Conservation (phyloP, 2,797 vertebrate genomes). For the Prunella strophiata region DNA sequence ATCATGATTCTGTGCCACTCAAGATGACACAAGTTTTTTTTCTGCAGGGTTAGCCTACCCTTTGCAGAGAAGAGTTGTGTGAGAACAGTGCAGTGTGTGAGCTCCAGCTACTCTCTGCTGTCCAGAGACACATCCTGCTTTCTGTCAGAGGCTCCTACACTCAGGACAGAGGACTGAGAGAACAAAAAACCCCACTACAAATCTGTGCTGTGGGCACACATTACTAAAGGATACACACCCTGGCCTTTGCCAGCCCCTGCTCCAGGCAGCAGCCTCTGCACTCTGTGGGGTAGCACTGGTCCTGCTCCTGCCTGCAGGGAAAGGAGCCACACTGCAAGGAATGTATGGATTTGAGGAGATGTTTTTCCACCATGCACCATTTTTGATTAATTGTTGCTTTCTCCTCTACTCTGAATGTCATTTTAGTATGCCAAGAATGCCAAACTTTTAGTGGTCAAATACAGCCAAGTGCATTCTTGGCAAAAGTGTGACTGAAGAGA, state of each 20-base stretch:
- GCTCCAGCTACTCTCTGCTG: background rate
- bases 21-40: background rate
- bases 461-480: background rate
- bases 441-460: background rate
- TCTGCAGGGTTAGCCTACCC: background rate
- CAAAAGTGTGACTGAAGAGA: background rate
- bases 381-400: background rate
- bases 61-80: background rate
- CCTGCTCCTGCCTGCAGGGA: background rate
- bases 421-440: background rate
- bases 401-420: background rate
- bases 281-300: accelerated
- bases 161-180: background rate
- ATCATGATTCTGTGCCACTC: background rate
- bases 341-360: background rate
- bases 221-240: background rate
- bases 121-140: background rate
- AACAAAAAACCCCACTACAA: background rate
- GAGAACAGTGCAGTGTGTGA: background rate
- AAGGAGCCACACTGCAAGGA: background rate
- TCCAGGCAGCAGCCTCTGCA: background rate
- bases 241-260: background rate
- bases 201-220: background rate
- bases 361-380: background rate
- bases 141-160: background rate